phyloP scores from a whole-genome alignment of 1,140 invertebrate species.

The Drosophila carrolli region DNA sequence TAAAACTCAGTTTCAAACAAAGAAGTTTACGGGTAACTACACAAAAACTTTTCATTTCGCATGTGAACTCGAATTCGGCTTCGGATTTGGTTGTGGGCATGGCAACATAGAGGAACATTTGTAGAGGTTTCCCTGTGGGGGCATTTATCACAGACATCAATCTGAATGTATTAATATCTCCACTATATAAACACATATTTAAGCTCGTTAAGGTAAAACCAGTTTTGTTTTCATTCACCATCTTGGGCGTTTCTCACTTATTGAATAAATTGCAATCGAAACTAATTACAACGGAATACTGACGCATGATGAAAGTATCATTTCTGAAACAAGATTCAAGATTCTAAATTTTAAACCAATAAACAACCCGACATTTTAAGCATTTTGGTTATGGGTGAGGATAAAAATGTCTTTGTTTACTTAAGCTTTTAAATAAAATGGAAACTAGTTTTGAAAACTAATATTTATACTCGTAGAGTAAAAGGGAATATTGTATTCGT shows the following conservation, averaged over 20 bases:
- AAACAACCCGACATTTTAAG: no score
- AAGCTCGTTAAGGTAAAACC: slow-evolving; percentile 41
- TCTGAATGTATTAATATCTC: slow-evolving; percentile 57
- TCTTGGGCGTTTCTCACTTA: slow-evolving; percentile 61
- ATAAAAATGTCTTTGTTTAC: no score
- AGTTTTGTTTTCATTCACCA: slow-evolving; percentile 57
- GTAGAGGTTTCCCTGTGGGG: slow-evolving; percentile 34
- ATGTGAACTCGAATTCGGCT: slow-evolving; percentile 29
- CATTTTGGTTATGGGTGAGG: no score
- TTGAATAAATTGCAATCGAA: slow-evolving; percentile 70
- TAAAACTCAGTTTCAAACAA: slow-evolving; percentile 57
- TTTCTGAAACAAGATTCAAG: slow-evolving; percentile 2
- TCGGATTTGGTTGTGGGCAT: slow-evolving; percentile 12
- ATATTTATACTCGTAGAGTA: no score
- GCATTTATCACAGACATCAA: slow-evolving; percentile 54
- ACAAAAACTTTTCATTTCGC: slow-evolving; percentile 47
- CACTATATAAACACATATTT: slow-evolving; percentile 6
- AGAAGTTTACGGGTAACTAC: slow-evolving; percentile 9
- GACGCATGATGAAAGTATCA: slow-evolving; percentile 21
- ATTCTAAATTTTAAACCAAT: background rate
- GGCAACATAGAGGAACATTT: slow-evolving; percentile 15
- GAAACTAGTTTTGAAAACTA: no score
- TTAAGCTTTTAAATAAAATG: no score
- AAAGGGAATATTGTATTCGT: no score
- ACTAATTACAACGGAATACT: slow-evolving; percentile 43